Base-by-base conservation (phyloP, 2,113 vertebrate species). In the Corythoichthys intestinalis region DNA sequence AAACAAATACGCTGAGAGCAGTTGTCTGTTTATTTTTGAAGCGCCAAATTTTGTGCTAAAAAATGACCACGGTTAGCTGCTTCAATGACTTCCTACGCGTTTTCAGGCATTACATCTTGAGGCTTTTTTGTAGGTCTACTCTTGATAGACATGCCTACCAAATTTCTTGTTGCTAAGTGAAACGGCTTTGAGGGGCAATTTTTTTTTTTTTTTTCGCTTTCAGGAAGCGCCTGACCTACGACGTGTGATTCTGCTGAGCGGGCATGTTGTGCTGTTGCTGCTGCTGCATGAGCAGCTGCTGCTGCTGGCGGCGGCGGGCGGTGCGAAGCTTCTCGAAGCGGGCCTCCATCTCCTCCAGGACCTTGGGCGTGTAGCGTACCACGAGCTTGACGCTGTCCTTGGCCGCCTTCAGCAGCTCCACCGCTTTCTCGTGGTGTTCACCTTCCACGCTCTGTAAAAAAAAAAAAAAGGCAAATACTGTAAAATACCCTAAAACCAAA, bases 281-380 rank as follows among this genome's bases (percentile, higher is more conserved):
- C 79, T 98, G 96, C 83, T 98, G 94, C 71, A 98, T 92, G 83
- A 98, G 90, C 54, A 92, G 47, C 56, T 98, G 97, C 84, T 99
- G 97, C 87, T 99, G 97, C 69, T 99, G 98, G 67, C 97, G 92
- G 73, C 97, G 94, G 47, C 97, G 93, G 58, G 97, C 98, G 4
- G 96, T 98, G 69, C 98, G 90, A 7, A 99, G 94, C 80, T 99
- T 99, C 79, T 99, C 98, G 0, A 99, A 99, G 67, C 98, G 95
- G 12, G 98, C 98, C 82, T 99, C 98, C 98, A 99, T 99, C 88
- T 99, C 98, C 85, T 99, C 97, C 87, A 99, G 89, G 68, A 99
- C 98, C 79, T 99, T 99, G 20, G 98, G 98, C 13, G 97, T 99
- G 86, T 99, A 99, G 83, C 98, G 94, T 1, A 99, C 98, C 84